These are phyloP conservation scores for Cheiracanthium punctorium DNA, from an alignment of 2,888 invertebrate genomes.

Conservation along the genomic window DNA sequence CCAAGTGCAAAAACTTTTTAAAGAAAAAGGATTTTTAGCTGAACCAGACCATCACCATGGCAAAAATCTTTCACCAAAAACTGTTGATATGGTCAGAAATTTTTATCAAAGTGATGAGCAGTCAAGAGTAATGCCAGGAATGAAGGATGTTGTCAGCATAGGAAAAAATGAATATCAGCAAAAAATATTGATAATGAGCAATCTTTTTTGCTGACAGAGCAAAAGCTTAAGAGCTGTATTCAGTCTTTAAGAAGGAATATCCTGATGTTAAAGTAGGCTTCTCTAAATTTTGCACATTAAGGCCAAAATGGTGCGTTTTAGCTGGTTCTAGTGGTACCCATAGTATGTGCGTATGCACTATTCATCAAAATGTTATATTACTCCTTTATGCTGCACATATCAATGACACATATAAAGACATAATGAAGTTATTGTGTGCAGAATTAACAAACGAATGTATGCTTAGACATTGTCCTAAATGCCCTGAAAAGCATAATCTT, in stretches of 20 bases:
- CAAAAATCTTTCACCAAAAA: not conserved
- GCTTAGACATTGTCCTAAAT: not conserved
- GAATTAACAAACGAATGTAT: not conserved
- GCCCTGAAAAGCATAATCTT: not conserved
- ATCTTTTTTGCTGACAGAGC: too few species aligned
- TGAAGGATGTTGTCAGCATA: conserved; percentile 18
- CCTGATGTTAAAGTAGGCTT: conserved; percentile 29
- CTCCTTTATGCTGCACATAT: not conserved
- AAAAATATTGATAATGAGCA: conserved; percentile 26
- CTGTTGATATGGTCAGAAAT: not conserved
- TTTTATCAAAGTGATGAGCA: conserved; percentile 19
- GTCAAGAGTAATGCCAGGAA: not conserved
- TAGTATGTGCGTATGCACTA: too few species aligned
- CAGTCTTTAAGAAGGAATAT: conserved; percentile 27
- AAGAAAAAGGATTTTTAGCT: conserved; percentile 14
- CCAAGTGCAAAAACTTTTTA: not conserved
- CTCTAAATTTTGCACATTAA: conserved; percentile 29
- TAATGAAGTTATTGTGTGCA: not conserved
- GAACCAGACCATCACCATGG: not conserved
- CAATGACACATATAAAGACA: not conserved
- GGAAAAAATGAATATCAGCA: not conserved
- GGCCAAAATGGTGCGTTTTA: not conserved
- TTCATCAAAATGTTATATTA: not conserved
- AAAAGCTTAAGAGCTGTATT: conserved; percentile 9
- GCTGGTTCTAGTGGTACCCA: not conserved